Evolutionary conservation across 2,888 invertebrate species (phyloP), one percentile per base, ranked within the genome.

Genomic region (Chalcis sispes): DNA sequence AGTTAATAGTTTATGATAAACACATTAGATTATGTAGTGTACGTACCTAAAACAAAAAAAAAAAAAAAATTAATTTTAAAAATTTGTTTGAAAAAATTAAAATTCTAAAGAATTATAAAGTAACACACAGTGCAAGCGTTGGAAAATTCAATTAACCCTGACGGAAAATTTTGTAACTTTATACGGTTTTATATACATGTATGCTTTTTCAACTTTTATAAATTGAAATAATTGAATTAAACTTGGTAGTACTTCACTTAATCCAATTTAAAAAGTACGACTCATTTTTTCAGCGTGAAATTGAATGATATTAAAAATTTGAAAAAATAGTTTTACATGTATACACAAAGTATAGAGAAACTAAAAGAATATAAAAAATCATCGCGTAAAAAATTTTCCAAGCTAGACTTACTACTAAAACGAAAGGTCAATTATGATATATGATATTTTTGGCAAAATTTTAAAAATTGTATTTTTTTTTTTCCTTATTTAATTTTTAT

Each of bases 11-110:
- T n/a, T n/a, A n/a, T n/a, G n/a, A n/a, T n/a, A n/a, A n/a, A n/a
- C n/a, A n/a, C n/a, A n/a, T n/a, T n/a, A n/a, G n/a, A n/a, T n/a
- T n/a, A n/a, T n/a, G n/a, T n/a, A n/a, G 15, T 42, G 8, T 58
- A 72, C 72, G 18, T 65, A 72, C 72, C 72, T 72, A 64, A 20
- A 72, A 72, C 72, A 72, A 48, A 64, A 8, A 72, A 15, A 36
- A 52, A 56, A 72, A 46, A 46, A 29, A 29, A 8, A 54, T 61
- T 61, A 70, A n/a, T 46, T 66, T 18, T n/a, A 56, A 67, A 27
- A 3, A 10, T 1, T 20, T 27, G 13, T 10, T 13, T 4, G n/a
- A 15, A 18, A 25, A 23, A 5, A 23, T 7, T 23, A 59, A n/a
- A 1, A 36, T 36, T 29, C 20, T 23, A 36, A 59, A 23, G n/a